phyloP scores from a whole-genome alignment of 2,797 vertebrate species.

The Streptopelia turtur region DNA sequence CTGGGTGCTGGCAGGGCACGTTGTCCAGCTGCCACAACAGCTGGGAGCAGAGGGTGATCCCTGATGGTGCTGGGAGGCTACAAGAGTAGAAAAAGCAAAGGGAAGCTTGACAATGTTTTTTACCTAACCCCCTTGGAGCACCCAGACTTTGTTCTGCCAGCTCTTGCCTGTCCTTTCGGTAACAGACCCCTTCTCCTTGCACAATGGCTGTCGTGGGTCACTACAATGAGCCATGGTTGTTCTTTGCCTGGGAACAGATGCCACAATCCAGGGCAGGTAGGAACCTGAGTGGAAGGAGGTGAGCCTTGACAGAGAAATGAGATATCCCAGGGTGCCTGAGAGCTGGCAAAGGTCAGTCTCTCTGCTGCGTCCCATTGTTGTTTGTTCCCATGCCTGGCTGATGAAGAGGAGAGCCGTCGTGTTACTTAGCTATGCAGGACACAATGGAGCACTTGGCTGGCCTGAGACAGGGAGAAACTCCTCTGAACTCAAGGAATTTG shows the following conservation, averaged over 20 bases:
- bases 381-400: not conserved
- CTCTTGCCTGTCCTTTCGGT: not conserved
- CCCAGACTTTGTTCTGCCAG: not conserved
- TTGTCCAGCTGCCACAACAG: not conserved
- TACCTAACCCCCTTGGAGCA: not conserved
- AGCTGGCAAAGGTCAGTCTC: not conserved
- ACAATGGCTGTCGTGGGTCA: fast-evolving
- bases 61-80: not conserved
- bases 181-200: not conserved
- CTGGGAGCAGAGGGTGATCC: not conserved
- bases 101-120: not conserved
- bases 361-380: not conserved
- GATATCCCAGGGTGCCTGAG: not conserved
- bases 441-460: not conserved
- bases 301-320: not conserved
- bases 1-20: not conserved
- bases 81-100: not conserved
- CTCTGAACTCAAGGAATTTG: not conserved
- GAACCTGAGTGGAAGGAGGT: not conserved
- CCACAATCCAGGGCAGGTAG: not conserved
- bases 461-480: not conserved
- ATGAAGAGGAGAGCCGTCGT: not conserved
- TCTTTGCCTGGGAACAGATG: not conserved
- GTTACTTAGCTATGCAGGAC: not conserved
- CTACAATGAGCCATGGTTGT: not conserved